Evolutionary conservation across 2,797 vertebrate genomes (phyloP), one percentile per base, ranked within the genome.

Genomic region (Dendrocincla fuliginosa): DNA sequence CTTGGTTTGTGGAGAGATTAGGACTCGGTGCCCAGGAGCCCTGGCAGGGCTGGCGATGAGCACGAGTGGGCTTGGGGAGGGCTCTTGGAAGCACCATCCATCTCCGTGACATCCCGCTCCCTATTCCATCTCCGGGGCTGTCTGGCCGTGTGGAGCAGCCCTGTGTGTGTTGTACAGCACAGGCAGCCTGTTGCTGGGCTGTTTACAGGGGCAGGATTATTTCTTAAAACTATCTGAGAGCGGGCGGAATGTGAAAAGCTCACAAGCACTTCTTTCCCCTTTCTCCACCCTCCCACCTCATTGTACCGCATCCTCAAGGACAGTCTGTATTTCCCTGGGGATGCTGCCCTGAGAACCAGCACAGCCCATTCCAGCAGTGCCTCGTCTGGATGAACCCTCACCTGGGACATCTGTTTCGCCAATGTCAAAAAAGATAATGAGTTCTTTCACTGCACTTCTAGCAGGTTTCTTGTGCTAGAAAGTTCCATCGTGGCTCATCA

Each of bases 401-500:
- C 30, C 41, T 52, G 79, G 39, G 49, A 22, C 46, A 16, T 39
- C 30, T 6, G 0, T 63, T 87, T 75, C 64, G 78, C 46, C 60
- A 47, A 1, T 3, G 2, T 27, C 70, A 71, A 33, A 35, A 32
- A 50, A 39, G 16, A 50, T 8, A 5, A 23, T 5, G 15, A 22
- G 27, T 12, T 65, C 56, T 60, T 91, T 56, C 52, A 18, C n/a
- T 24, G 52, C 27, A 3, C n/a, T 68, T 61, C 64, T 13, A n/a
- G 79, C 32, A 80, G 44, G 32, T 80, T 39, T 74, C 46, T 35
- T 56, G 63, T n/a, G 55, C 83, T 53, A 30, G 68, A 81, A 94
- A 44, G 13, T n/a, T 83, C 70, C 2, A 0, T 1, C 2, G n/a
- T 0, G 0, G 55, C 81, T 80, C 68, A 41, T 8, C 42, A 32